phyloP scores from a whole-genome alignment of 2,888 invertebrate genomes.

The Tridacna crocea region DNA sequence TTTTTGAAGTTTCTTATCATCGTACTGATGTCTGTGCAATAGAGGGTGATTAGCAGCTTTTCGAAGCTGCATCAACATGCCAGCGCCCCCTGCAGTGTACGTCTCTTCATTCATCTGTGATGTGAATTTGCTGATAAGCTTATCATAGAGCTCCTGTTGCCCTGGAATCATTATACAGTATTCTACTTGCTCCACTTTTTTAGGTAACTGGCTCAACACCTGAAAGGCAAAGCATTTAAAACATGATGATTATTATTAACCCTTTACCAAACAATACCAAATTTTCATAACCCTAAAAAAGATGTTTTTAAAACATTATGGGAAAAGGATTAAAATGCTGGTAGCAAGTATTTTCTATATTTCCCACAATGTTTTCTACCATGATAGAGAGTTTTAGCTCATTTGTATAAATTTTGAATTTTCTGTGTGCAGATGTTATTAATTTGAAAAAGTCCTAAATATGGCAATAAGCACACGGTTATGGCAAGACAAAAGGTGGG shows the following conservation, averaged over 20 bases:
- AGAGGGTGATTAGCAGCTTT: conserved; percentile 97
- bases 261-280: too few relatives aligned
- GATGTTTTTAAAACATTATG: too few relatives aligned
- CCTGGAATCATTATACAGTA: conserved; percentile 89
- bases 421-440: too few relatives aligned
- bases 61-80: conserved; percentile 91
- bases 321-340: too few relatives aligned
- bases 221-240: conserved; percentile 49
- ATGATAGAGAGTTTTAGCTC: too few relatives aligned
- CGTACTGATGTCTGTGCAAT: conserved; percentile 89
- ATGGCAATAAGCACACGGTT: too few relatives aligned
- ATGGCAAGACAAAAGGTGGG: too few relatives aligned
- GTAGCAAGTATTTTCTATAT: too few relatives aligned
- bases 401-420: too few relatives aligned
- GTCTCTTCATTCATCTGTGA: conserved; percentile 49
- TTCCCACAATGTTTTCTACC: too few relatives aligned
- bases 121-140: conserved; percentile 86
- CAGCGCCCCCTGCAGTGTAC: conserved; percentile 65
- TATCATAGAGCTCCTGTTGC: conserved; percentile 91
- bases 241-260: neutral
- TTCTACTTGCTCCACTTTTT: conserved; percentile 90
- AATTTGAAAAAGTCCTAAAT: too few relatives aligned
- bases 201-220: conserved; percentile 89
- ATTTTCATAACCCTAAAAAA: too few relatives aligned
- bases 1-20: conserved; percentile 87